Conservation (phyloP, 1,140 invertebrate genomes). For the Bathynomus jamesi region DNA sequence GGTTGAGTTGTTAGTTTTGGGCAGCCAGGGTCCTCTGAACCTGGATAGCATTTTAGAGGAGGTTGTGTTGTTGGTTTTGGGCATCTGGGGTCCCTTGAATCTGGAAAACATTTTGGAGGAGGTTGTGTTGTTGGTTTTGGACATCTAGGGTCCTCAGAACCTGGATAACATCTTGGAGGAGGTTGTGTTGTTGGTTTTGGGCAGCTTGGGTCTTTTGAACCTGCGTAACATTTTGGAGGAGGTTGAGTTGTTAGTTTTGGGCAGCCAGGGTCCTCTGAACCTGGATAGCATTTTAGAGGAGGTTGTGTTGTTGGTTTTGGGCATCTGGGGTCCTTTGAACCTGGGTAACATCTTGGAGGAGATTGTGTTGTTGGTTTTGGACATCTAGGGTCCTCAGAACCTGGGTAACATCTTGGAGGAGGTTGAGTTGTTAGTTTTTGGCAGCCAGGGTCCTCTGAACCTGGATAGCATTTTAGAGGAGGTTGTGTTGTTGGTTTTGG, state of each 20-base stretch:
- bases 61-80: too few species aligned
- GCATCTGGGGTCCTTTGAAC: not conserved
- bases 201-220: conserved; percentile 9
- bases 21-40: not conserved
- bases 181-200: too few species aligned
- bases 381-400: conserved; percentile 18
- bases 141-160: too few species aligned
- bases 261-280: not conserved
- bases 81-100: too few species aligned
- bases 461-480: conserved; percentile 7
- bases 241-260: not conserved
- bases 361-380: too few species aligned
- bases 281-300: too few species aligned
- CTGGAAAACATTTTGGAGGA: too few species aligned
- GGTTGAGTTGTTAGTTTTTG: too few species aligned
- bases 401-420: conserved; percentile 6
- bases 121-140: too few species aligned
- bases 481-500: not conserved
- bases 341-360: too few species aligned
- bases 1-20: not conserved
- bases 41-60: too few species aligned
- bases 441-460: conserved; percentile 17
- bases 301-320: conserved; percentile 11
- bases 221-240: conserved; percentile 5
- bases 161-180: too few species aligned